Percentiles rank a stretch among this genome's conserved stretches.
Evolutionary conservation across 2,113 vertebrate species (phyloP).

Genomic region (Neolamprologus modestus): DNA sequence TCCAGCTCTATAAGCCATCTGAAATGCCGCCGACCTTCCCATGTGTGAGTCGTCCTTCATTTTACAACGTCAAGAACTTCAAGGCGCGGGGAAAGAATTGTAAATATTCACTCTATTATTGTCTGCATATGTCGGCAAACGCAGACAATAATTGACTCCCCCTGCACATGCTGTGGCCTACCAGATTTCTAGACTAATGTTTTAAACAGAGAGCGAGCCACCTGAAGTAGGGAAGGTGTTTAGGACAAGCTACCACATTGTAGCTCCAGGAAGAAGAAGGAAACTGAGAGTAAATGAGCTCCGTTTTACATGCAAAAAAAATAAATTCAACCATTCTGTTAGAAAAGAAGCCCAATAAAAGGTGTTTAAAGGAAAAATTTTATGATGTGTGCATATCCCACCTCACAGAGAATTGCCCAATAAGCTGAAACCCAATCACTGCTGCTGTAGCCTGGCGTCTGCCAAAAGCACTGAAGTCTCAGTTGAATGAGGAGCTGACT

Average conservation of each 20-base stretch:
- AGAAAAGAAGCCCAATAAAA: neutral
- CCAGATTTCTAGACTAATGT: constrained; percentile 43
- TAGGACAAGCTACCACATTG: neutral
- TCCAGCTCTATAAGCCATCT: constrained; percentile 11
- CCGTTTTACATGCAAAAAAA: neutral
- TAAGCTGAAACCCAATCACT: constrained; percentile 16
- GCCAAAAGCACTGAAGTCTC: neutral
- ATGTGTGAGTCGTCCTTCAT: constrained; percentile 35
- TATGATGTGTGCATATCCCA: neutral
- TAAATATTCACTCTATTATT: constrained; percentile 53
- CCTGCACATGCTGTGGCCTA: constrained; percentile 8
- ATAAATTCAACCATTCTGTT: fast-evolving
- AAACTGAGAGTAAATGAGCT: neutral
- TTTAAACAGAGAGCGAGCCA: constrained; percentile 44
- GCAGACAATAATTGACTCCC: constrained; percentile 23
- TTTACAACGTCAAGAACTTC: constrained; percentile 30
- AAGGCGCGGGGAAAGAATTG: constrained; percentile 27
- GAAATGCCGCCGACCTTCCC: constrained; percentile 15
- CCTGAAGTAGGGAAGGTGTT: constrained; percentile 5
- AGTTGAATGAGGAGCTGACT: neutral
- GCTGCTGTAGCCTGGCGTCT: neutral
- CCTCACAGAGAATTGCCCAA: neutral
- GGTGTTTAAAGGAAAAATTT: constrained; percentile 1
- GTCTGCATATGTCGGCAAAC: constrained; percentile 44
- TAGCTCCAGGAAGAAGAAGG: neutral